These are phyloP conservation scores for Lacerta agilis DNA, from an alignment of 2,797 vertebrate species.

Conservation along the genomic window DNA sequence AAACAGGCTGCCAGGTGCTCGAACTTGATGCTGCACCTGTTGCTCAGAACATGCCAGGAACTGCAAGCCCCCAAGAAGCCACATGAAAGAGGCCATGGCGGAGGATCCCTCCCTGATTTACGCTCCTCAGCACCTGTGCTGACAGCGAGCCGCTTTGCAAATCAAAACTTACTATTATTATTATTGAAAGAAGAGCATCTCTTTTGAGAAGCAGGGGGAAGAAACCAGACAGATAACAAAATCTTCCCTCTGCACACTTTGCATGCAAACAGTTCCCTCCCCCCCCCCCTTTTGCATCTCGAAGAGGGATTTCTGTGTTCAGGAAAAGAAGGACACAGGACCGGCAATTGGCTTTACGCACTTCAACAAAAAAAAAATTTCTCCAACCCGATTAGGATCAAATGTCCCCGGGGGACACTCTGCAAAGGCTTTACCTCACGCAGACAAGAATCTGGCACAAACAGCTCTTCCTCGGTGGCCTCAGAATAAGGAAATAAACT, in stretches of 20 bases:
- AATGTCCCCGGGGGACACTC: neutral
- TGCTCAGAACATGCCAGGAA: constrained; percentile 50
- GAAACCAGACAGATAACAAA: neutral
- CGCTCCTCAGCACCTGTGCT: constrained; percentile 7
- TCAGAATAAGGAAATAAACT: neutral
- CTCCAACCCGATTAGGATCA: neutral
- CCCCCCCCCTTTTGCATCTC: too few species aligned
- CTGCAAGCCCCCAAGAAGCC: constrained; percentile 44
- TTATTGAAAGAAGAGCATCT: neutral
- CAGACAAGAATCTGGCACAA: neutral
- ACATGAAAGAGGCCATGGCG: constrained; percentile 14
- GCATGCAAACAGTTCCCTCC: neutral
- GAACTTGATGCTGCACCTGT: constrained; percentile 68
- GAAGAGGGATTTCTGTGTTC: neutral
- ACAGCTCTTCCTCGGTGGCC: neutral
- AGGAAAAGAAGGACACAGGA: neutral
- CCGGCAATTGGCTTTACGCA: too few species aligned
- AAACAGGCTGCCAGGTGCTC: constrained; percentile 69
- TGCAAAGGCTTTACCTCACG: neutral
- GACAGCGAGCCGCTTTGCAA: constrained; percentile 23
- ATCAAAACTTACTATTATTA: neutral
- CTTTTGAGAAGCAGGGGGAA: neutral
- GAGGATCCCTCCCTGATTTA: constrained; percentile 21
- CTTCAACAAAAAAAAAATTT: neutral
- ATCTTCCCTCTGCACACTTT: neutral